Evolutionary conservation across 2,113 vertebrate genomes (phyloP).

Genomic region (Anser cygnoides): DNA sequence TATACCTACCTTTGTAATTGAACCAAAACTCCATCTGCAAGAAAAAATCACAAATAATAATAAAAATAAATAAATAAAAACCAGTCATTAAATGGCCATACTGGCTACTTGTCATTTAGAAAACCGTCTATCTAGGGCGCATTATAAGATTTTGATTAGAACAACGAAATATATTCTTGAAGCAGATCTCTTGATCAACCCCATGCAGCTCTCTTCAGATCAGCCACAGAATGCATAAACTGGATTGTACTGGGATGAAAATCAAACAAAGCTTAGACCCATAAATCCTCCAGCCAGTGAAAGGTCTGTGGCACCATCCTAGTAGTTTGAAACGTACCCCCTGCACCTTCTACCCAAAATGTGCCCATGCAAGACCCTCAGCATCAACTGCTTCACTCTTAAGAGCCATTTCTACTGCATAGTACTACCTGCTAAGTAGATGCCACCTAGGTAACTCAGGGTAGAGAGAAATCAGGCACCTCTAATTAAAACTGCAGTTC

Average conservation of each 20-base stretch:
- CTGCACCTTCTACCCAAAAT: accelerated
- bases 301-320: neutral
- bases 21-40: slow-evolving; percentile 89
- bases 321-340: neutral
- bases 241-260: neutral
- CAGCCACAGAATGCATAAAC: neutral
- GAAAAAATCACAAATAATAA: neutral
- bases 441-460: neutral
- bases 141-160: neutral
- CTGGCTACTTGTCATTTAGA: neutral
- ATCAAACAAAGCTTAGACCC: neutral
- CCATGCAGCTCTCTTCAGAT: neutral
- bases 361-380: neutral
- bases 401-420: neutral
- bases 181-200: neutral
- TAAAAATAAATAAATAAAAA: neutral
- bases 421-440: neutral
- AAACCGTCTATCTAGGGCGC: neutral
- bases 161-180: neutral
- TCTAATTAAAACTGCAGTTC: neutral
- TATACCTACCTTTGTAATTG: slow-evolving; percentile 79
- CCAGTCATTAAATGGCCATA: neutral
- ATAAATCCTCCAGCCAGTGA: neutral
- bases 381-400: neutral
- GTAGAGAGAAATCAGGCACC: neutral